Conservation (phyloP, 2,113 vertebrate species). For the Ascaphus truei region DNA sequence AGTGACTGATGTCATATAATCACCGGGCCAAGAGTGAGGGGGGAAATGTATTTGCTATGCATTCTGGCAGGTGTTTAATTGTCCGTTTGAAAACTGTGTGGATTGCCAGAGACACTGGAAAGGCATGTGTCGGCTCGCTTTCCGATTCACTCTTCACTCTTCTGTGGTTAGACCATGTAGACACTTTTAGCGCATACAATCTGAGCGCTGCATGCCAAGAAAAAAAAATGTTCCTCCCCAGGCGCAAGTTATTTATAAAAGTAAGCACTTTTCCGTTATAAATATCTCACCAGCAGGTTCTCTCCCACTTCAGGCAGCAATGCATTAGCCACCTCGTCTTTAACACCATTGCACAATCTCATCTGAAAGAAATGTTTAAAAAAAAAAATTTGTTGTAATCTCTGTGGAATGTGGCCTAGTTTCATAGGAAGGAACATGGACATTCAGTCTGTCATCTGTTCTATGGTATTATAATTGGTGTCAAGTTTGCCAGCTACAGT, state of each 20-base stretch:
- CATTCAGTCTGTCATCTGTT: background rate
- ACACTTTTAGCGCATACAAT: conserved; percentile 8
- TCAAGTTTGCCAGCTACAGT: background rate
- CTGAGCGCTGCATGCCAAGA: background rate
- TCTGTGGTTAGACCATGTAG: conserved; percentile 9
- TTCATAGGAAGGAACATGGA: conserved; percentile 2
- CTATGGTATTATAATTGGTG: conserved; percentile 8
- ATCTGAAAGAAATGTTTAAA: background rate
- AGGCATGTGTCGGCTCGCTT: background rate
- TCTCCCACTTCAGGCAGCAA: conserved; percentile 10
- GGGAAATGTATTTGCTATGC: background rate
- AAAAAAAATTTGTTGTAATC: conserved; percentile 21
- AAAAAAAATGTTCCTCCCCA: background rate
- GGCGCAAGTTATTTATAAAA: background rate
- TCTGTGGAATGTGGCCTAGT: conserved; percentile 15
- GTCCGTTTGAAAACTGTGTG: background rate
- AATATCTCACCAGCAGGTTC: background rate
- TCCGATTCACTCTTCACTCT: background rate
- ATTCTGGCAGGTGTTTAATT: background rate
- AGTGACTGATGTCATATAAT: background rate
- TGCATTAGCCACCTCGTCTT: background rate
- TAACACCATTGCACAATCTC: background rate
- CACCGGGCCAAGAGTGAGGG: background rate
- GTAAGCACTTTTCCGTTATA: background rate
- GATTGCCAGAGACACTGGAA: background rate